Base-by-base conservation (phyloP, 2,888 invertebrate species). In the Trichacis sp. region DNA sequence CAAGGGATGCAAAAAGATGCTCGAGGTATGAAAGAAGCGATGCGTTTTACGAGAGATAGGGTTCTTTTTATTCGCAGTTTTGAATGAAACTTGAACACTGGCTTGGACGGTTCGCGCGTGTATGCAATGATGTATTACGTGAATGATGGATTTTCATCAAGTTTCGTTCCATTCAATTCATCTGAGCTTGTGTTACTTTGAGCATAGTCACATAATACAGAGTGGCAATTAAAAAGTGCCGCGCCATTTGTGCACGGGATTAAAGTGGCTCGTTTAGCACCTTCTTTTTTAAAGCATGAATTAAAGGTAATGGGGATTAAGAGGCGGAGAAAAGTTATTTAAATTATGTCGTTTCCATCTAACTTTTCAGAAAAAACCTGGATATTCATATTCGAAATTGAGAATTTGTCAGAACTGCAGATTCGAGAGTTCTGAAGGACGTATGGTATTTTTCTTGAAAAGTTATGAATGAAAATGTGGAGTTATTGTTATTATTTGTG, bases 1-100 rank as follows among this genome's bases (percentile, higher is more conserved):
- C 38, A 15, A 49, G 24, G 8, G 24, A 8, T 24, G 24, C 24
- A 29, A n/a, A n/a, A 51, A 51, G 50, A 51, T 51, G 43, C 52
- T 52, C 52, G 52, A 52, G 52, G 52, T n/a, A n/a, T n/a, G n/a
- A 40, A 51, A 40, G 19, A 51, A 51, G 40, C 50, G 29, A 14
- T 40, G 24, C 40, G 36, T 51, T 49, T 33, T 49, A n/a, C 30
- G 14, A 46, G 24, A 12, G 24, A 12, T 40, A 3, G 15, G 14
- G 12, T 14, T 2, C 6, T 40, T 40, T 14, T 40, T 15, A 14
- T 40, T 15, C 2, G 40, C 6, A 11, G 24, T 15, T 6, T 11
- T 49, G n/a, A 1, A 18, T 18, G 17, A 49, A 48, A 36, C 36
- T 30, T n/a, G n/a, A n/a, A n/a, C n/a, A n/a, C n/a, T n/a, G n/a